Percentiles rank a stretch among this genome's conserved stretches.
Evolutionary conservation across 1,140 invertebrate genomes (phyloP).

Genomic region (Drosophila pseudoobscura): DNA sequence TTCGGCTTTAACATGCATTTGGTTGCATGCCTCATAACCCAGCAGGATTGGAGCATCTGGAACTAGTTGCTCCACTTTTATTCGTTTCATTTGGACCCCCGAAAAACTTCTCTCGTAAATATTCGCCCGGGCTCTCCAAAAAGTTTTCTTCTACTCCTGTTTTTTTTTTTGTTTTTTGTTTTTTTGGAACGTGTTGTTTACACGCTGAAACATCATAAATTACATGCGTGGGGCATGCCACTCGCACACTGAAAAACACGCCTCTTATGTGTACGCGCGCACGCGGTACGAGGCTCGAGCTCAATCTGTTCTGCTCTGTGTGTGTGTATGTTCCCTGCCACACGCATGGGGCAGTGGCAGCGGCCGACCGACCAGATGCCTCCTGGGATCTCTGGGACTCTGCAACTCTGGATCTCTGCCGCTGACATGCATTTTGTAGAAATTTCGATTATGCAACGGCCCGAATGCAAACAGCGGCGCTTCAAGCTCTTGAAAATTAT

Average conservation of each 20-base stretch:
- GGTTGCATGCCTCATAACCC: constrained; percentile 39
- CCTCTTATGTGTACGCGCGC: constrained; percentile 71
- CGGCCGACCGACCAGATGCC: not conserved
- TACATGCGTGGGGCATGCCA: constrained; percentile 77
- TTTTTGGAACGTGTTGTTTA: constrained; percentile 72
- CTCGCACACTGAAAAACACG: constrained; percentile 27
- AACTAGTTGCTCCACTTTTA: constrained; percentile 49
- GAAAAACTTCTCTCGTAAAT: constrained; percentile 48
- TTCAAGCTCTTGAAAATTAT: constrained; percentile 27
- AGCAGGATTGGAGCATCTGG: constrained; percentile 24
- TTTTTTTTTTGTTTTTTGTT: constrained; percentile 41
- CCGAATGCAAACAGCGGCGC: not conserved
- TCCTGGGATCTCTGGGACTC: too few relatives aligned
- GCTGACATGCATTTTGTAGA: constrained; percentile 43
- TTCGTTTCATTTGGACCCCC: constrained; percentile 9
- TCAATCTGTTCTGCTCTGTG: constrained; percentile 52
- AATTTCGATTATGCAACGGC: constrained; percentile 35
- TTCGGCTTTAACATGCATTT: constrained; percentile 70
- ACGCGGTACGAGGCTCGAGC: constrained; percentile 33
- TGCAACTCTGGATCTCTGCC: not conserved
- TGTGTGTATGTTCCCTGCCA: constrained; percentile 2
- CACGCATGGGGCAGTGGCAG: not conserved
- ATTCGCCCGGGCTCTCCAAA: constrained; percentile 12
- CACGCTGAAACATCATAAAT: constrained; percentile 80
- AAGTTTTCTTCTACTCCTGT: constrained; percentile 8